Base-by-base conservation (phyloP, 2,113 vertebrate species). In the Anolis carolinensis region DNA sequence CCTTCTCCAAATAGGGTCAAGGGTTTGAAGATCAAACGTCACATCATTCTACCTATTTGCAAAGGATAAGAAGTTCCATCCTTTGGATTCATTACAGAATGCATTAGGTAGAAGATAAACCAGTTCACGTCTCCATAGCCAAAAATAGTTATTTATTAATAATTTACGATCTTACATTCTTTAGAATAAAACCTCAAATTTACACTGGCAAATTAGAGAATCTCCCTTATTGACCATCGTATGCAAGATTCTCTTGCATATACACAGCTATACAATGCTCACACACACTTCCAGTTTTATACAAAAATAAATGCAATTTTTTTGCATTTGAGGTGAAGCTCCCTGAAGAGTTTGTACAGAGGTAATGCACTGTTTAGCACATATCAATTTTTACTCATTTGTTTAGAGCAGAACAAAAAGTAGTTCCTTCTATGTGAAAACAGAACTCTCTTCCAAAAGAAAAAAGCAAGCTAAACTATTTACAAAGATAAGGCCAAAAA, bases 141-240 rank as follows among this genome's bases (percentile, higher is more conserved):
- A 99, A 99, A 95, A 99, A 99, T 99, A 99, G 96, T 97, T 97
- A 98, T 99, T 99, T 99, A 99, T 99, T 99, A 99, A 99, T 99
- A 99, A 99, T 96, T 99, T 99, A 99, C 96, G 96, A 96, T 96
- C 98, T 97, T 98, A 99, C 98, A 98, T 98, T 98, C 97, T 97
- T 97, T 30, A 97, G 96, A 97, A 97, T 97, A 97, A 97, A 80
- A 97, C 95, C 95, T 95, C 94, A 96, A 94, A 94, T 96, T 95
- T 96, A 96, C 93, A 96, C 82, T 52, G 2, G 71, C 86, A 89
- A 94, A 95, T 94, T 94, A 93, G 88, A 91, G 89, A 90, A 89
- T 94, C 90, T 96, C 96, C 96, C 93, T 96, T 94, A 93, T 95
- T 94, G 94, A 96, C 95, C 96, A 96, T 91, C 89, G 30, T 93